Percentiles rank a stretch among this genome's conserved stretches.
These are phyloP conservation scores for Pachyramphus minor DNA, from an alignment of 2,113 vertebrate genomes.

Conservation along the genomic window DNA sequence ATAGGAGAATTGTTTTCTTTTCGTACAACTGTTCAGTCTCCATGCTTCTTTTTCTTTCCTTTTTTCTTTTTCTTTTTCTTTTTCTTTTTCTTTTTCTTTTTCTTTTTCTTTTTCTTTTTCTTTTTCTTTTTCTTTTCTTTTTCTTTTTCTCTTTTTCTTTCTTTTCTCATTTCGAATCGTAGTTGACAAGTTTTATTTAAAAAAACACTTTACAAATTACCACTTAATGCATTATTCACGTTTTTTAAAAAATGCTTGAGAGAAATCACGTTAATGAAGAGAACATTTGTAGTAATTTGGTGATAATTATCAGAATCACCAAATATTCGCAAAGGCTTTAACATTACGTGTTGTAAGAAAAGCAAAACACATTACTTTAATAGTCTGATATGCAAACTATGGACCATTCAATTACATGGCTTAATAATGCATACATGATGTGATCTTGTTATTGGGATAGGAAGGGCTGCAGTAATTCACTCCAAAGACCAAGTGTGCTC, in stretches of 20 bases:
- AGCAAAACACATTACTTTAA: slow-evolving; percentile 99
- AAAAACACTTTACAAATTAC: slow-evolving; percentile 67
- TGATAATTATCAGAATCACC: slow-evolving; percentile 97
- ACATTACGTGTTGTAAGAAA: slow-evolving; percentile 97
- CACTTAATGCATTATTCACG: slow-evolving; percentile 79
- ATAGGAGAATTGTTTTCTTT: background rate
- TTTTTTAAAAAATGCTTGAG: slow-evolving; percentile 78
- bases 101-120: background rate
- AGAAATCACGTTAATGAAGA: slow-evolving; percentile 99
- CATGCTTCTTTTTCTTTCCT: accelerated
- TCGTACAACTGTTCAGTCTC: background rate
- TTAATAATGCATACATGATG: slow-evolving; percentile 99
- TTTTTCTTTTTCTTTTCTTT: background rate
- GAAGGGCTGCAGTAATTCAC: slow-evolving; percentile 87
- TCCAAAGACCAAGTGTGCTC: slow-evolving; percentile 83
- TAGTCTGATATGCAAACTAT: slow-evolving; percentile 99
- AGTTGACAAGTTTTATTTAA: slow-evolving; percentile 55
- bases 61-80: background rate
- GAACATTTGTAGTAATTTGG: slow-evolving; percentile 99
- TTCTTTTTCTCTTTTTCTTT: background rate
- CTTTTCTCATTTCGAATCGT: background rate
- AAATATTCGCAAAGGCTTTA: slow-evolving; percentile 93
- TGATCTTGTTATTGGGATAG: slow-evolving; percentile 94
- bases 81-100: background rate
- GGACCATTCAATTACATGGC: slow-evolving; percentile 98